Percentiles rank a stretch among this genome's conserved stretches.
Evolutionary conservation across 2,797 vertebrate species (phyloP).

Genomic region (Silurus lanzhouensis): DNA sequence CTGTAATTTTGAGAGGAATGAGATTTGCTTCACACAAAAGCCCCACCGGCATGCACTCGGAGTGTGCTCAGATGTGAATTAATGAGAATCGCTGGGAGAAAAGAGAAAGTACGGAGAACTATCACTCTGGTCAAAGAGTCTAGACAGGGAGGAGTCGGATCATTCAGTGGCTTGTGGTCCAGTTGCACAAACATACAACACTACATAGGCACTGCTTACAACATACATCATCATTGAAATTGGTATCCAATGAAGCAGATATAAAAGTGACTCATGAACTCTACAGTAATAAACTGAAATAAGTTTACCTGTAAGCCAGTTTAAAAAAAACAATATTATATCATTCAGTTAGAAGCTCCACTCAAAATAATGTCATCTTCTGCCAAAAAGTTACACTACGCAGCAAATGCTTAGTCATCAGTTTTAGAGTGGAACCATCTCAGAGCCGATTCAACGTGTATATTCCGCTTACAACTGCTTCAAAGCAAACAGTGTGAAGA

Average conservation of each 20-base stretch:
- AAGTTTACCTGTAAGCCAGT: not conserved
- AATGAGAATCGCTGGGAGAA: conserved; percentile 40
- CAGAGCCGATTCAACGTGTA: not conserved
- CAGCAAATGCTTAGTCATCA: conserved; percentile 7
- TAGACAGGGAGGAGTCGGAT: conserved; percentile 74
- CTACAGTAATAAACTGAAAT: not conserved
- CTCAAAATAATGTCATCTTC: not conserved
- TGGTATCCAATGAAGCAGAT: not conserved
- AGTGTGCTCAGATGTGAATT: conserved; percentile 45
- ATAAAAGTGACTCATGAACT: not conserved
- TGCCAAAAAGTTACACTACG: not conserved
- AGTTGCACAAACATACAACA: conserved; percentile 27
- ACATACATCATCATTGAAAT: not conserved
- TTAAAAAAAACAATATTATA: not conserved
- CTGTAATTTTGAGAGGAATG: conserved; percentile 66
- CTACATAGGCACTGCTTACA: conserved; percentile 3
- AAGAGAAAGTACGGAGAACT: conserved; percentile 40
- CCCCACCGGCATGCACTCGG: conserved; percentile 38
- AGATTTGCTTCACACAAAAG: conserved; percentile 48
- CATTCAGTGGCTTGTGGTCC: conserved; percentile 65
- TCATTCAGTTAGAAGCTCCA: not conserved
- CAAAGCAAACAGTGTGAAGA: not conserved
- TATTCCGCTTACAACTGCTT: not conserved
- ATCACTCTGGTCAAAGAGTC: conserved; percentile 63
- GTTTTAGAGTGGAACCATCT: not conserved